Base-by-base conservation (phyloP, 2,113 vertebrate species). In the Jaculus jaculus region DNA sequence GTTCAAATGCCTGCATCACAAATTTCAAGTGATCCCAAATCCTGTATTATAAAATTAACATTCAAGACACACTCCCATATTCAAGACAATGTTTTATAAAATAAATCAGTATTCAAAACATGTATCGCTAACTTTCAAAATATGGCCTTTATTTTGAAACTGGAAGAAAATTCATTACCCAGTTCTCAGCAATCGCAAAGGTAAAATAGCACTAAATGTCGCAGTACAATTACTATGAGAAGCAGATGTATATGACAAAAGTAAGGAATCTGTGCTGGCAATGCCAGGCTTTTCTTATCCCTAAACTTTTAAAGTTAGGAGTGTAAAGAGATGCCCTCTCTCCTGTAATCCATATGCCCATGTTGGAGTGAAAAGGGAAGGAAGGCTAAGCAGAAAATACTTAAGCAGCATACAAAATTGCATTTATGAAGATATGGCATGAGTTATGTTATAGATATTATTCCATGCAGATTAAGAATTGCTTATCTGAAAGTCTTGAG, bases 51-150 rank as follows among this genome's bases (percentile, higher is more conserved):
- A 82, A 73, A 92, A 60, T 73, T 89, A 73, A 39, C 74, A 5
- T 85, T 89, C 21, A 87, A 96, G 75, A 72, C 11, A 24, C 42
- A 82, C 26, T n/a, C n/a, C 23, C 13, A 26, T 47, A 68, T 68
- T 88, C 60, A 87, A 58, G 68, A 85, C 47, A 89, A 60, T 92
- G 39, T 18, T 93, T 88, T 30, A n/a, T 68, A 32, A 73, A 65
- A 92, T 7, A 79, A 84, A 75, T 34, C 23, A 2, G 8, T 63
- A 4, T n/a, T 85, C 68, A 85, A 96, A 73, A 81, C 10, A 18
- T 39, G 0, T 58, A 17, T 84, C 37, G 82, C 9, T 82, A 85
- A 84, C 21, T 81, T 77, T 79, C 16, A 71, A 82, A 69, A 34
- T 30, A 80, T 65, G 58, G 30, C 9, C 26, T 91, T 26, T 69